Conservation (phyloP, 2,797 vertebrate genomes). For the Pseudocheirus occidentalis region DNA sequence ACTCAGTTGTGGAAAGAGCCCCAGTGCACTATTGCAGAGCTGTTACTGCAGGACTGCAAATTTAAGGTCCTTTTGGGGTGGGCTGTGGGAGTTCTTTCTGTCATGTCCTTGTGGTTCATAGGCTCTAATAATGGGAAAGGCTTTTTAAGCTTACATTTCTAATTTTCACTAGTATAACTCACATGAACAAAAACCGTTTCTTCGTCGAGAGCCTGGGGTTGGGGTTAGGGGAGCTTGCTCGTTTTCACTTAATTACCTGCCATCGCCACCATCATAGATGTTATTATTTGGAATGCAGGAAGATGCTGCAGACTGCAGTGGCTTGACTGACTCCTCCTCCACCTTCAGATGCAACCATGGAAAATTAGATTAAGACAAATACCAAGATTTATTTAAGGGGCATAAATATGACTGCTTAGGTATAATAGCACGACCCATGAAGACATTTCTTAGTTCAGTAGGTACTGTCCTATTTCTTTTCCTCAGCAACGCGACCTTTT, state of each 20-base stretch:
- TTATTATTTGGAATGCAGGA: background rate
- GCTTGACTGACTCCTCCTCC: background rate
- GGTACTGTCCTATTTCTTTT: background rate
- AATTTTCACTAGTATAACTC: background rate
- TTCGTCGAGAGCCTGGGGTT: background rate
- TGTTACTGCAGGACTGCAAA: background rate
- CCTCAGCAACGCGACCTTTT: background rate
- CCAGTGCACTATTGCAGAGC: background rate
- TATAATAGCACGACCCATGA: background rate
- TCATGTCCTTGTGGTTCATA: background rate
- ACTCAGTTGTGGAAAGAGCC: background rate
- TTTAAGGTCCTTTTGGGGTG: background rate
- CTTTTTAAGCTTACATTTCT: background rate
- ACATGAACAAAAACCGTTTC: background rate
- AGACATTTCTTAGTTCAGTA: constrained; percentile 8
- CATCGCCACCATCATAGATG: background rate
- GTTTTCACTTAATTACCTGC: background rate
- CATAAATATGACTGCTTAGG: background rate
- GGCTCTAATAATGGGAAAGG: background rate
- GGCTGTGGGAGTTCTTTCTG: background rate
- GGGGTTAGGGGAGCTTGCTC: background rate
- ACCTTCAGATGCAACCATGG: background rate
- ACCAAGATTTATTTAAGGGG: background rate
- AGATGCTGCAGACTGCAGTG: background rate
- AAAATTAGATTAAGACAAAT: background rate